These are phyloP conservation scores for Drosophila cracens DNA, from an alignment of 2,888 invertebrate genomes.

Conservation along the genomic window DNA sequence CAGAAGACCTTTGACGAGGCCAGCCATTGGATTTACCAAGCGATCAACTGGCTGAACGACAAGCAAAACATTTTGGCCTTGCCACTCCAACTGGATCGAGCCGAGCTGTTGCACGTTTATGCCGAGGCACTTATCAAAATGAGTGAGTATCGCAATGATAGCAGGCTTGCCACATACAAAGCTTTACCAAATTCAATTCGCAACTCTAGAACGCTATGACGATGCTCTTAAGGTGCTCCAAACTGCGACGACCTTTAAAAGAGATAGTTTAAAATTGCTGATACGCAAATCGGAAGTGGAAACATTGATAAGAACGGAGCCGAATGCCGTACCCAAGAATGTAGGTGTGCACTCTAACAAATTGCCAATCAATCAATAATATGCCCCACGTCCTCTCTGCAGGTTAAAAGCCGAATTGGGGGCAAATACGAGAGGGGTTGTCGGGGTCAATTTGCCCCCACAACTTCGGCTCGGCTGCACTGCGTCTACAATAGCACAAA, in stretches of 20 bases:
- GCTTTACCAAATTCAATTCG: background rate
- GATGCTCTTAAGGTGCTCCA: conserved; percentile 66
- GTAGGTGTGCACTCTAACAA: conserved; percentile 36
- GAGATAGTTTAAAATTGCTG: conserved; percentile 56
- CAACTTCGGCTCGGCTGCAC: conserved; percentile 46
- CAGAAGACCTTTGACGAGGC: conserved; percentile 53
- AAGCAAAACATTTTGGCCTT: conserved; percentile 2
- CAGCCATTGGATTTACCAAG: conserved; percentile 67
- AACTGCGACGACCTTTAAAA: conserved; percentile 47
- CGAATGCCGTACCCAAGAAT: conserved; percentile 11
- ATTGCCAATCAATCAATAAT: background rate
- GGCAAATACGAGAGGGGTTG: conserved; percentile 69
- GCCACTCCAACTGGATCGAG: conserved; percentile 34
- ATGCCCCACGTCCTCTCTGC: background rate
- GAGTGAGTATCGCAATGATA: conserved; percentile 63
- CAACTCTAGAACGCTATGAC: conserved; percentile 40
- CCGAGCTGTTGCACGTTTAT: conserved; percentile 63
- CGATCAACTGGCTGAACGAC: conserved; percentile 46
- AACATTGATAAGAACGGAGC: conserved; percentile 55
- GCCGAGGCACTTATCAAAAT: conserved; percentile 71
- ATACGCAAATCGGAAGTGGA: conserved; percentile 64
- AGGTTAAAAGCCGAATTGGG: background rate
- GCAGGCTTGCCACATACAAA: background rate
- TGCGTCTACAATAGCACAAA: conserved; percentile 81
- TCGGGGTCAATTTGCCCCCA: conserved; percentile 65